These are phyloP conservation scores for Aethina tumida DNA, from an alignment of 1,140 invertebrate genomes.

Conservation along the genomic window DNA sequence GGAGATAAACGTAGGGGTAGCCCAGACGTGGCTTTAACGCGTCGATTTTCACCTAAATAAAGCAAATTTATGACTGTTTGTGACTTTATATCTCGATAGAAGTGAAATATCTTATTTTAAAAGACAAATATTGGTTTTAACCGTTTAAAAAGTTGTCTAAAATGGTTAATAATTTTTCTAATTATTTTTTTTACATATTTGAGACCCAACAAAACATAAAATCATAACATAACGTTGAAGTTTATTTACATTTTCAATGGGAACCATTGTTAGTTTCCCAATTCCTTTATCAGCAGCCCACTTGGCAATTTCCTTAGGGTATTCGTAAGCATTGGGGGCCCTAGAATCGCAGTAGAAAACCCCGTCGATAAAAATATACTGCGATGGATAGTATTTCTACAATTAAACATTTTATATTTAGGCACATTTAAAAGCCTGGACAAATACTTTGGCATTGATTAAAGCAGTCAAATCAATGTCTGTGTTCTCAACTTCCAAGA, in stretches of 20 bases:
- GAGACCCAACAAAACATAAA: too few relatives aligned
- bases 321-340: slow-evolving; percentile 41
- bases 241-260: slow-evolving; percentile 42
- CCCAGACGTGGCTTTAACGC: slow-evolving; percentile 46
- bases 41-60: slow-evolving; percentile 37
- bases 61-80: slow-evolving; percentile 1
- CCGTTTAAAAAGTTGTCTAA: too few relatives aligned
- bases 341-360: slow-evolving; percentile 56
- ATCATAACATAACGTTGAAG: neutral
- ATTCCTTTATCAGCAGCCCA: slow-evolving; percentile 44
- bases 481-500: slow-evolving; percentile 42
- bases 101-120: neutral
- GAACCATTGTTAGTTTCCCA: slow-evolving; percentile 38
- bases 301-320: slow-evolving; percentile 46
- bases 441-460: slow-evolving; percentile 39
- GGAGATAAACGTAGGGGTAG: slow-evolving; percentile 62
- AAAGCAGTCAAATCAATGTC: slow-evolving; percentile 27
- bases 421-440: slow-evolving; percentile 3
- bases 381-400: slow-evolving; percentile 51
- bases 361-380: slow-evolving; percentile 55
- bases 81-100: neutral
- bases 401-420: slow-evolving; percentile 6
- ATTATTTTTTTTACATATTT: too few relatives aligned
- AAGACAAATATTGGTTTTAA: neutral
- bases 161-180: too few relatives aligned